phyloP scores from a whole-genome alignment of 2,797 vertebrate genomes.

The Amphiprion clarkii region DNA sequence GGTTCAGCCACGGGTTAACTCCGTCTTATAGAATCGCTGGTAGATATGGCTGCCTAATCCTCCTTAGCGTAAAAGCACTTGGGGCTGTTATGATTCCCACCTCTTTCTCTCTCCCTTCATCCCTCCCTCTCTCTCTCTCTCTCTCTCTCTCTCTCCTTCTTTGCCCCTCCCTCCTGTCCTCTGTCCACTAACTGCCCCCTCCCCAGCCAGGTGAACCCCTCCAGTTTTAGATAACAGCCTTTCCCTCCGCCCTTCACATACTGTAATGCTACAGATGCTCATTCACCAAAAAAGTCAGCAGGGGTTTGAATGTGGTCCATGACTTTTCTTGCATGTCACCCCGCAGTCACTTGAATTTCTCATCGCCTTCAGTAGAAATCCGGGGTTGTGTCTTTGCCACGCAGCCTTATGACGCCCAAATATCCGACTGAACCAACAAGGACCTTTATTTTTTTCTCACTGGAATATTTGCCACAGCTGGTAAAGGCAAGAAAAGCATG shows the following conservation, averaged over 20 bases:
- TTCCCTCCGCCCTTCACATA: constrained; percentile 5
- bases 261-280: constrained; percentile 21
- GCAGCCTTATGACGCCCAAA: background rate
- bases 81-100: constrained; percentile 79
- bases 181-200: background rate
- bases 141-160: constrained; percentile 15
- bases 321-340: constrained; percentile 56
- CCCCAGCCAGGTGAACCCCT: constrained; percentile 20
- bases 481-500: background rate
- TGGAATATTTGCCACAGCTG: constrained; percentile 29
- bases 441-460: background rate
- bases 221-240: constrained; percentile 40
- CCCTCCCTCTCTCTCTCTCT: constrained; percentile 19
- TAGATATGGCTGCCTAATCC: constrained; percentile 87
- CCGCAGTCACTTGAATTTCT: constrained; percentile 39
- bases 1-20: constrained; percentile 87
- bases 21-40: constrained; percentile 82
- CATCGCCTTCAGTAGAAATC: constrained; percentile 13
- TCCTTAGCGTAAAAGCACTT: constrained; percentile 86
- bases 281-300: background rate
- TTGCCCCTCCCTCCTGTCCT: constrained; percentile 1
- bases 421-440: background rate
- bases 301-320: constrained; percentile 41
- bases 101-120: constrained; percentile 24
- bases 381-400: background rate